Conservation (phyloP, 2,113 vertebrate species). For the Takifugu flavidus region DNA sequence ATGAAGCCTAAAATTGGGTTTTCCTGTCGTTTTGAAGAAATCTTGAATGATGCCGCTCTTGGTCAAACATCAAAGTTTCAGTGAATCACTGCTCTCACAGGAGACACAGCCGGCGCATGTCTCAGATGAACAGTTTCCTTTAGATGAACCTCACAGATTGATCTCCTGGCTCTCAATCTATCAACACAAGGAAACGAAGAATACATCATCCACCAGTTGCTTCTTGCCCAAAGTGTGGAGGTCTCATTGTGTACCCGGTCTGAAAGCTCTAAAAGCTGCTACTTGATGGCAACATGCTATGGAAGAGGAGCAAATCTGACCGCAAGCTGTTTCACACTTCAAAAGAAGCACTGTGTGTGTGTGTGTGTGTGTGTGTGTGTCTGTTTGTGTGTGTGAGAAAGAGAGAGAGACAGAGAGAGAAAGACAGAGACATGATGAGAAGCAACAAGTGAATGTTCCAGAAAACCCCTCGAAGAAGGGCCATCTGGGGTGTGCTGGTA, state of each 20-base stretch:
- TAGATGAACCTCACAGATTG: slow-evolving; percentile 5
- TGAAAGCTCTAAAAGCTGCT: slow-evolving; percentile 53
- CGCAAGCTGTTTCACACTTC: slow-evolving; percentile 72
- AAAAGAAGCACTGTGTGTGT: slow-evolving; percentile 40
- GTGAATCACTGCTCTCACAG: neutral
- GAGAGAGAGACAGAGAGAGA: slow-evolving; percentile 17
- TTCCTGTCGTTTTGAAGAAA: neutral
- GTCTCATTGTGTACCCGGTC: slow-evolving; percentile 45
- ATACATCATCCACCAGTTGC: neutral
- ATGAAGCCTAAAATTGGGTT: neutral
- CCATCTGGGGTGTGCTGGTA: slow-evolving; percentile 63
- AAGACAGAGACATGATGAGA: slow-evolving; percentile 45
- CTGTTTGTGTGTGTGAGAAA: slow-evolving; percentile 7
- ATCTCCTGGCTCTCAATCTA: slow-evolving; percentile 24
- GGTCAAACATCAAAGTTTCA: neutral
- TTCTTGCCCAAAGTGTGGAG: slow-evolving; percentile 11
- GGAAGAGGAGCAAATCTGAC: slow-evolving; percentile 57
- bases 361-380: slow-evolving; percentile 27
- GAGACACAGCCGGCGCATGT: no score
- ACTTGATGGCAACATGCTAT: slow-evolving; percentile 35
- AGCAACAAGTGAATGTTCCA: slow-evolving; percentile 74
- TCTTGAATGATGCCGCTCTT: neutral
- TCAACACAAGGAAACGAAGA: slow-evolving; percentile 3
- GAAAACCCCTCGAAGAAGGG: slow-evolving; percentile 61
- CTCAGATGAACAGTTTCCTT: slow-evolving; percentile 11